phyloP scores from a whole-genome alignment of 23 tunicate species.

The Ascidia mentula region DNA sequence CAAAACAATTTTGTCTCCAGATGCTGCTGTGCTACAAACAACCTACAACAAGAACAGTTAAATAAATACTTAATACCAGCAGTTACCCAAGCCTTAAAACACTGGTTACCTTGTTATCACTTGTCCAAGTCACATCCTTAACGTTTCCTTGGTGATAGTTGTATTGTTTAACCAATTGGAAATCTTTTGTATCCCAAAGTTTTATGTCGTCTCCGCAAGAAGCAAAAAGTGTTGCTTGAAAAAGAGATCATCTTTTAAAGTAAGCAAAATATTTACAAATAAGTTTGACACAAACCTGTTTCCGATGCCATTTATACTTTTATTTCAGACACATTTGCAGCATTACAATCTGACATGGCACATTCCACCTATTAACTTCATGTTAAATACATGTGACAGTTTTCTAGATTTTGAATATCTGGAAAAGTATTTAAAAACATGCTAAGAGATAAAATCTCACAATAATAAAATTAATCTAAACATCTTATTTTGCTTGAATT shows the following conservation, averaged over 20 bases:
- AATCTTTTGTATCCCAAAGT: slow-evolving; percentile 66
- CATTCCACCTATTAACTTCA: no score
- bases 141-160: slow-evolving; percentile 63
- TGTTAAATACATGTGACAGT: no score
- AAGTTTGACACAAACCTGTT: no score
- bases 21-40: slow-evolving; percentile 41
- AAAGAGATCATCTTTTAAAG: not conserved
- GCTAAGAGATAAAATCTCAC: no score
- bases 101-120: slow-evolving; percentile 55
- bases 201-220: slow-evolving; percentile 80
- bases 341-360: no score
- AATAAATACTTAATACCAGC: not conserved
- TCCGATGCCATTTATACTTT: no score
- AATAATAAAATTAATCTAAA: no score
- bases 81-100: not conserved
- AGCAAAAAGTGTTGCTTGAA: slow-evolving; percentile 44
- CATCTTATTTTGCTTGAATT: no score
- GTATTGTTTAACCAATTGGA: slow-evolving; percentile 47
- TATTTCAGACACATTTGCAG: no score
- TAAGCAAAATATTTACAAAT: not conserved
- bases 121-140: slow-evolving; percentile 78
- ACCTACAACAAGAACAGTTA: slow-evolving; percentile 11
- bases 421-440: no score
- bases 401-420: no score
- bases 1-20: slow-evolving; percentile 48